Base-by-base conservation (phyloP, 2,797 vertebrate genomes). In the Chiropotes sagulatus region DNA sequence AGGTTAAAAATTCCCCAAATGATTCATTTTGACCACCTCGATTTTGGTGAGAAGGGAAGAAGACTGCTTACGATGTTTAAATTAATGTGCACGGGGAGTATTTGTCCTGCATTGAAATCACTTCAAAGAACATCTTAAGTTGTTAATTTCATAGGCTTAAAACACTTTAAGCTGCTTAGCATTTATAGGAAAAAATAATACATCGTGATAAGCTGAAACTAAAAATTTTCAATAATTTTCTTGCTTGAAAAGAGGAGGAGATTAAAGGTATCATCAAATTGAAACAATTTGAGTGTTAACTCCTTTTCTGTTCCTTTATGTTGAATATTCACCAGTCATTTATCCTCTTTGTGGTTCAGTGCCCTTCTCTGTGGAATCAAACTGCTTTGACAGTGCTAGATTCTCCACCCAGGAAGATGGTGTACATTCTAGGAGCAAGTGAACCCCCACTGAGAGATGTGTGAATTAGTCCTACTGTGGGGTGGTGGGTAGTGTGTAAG, bases 401-500 rank as follows among this genome's bases (percentile, higher is more conserved):
- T 61, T 73, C 44, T 80, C 70, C 26, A 24, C 0, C 7, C 46
- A n/a, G 52, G 20, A 52, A 33, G 41, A 24, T 24, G 11, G 15
- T 1, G 9, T 9, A 12, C 6, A 3, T 44, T 24, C 26, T 26
- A 36, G 78, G 28, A 36, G 46, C 7, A 6, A n/a, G 28, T 1
- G 22, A 28, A 15, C 1, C 1, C 80, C 15, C 2, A 2, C 36
- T 11, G 8, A 61, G 52, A 93, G 14, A 10, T 0, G 2, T 1
- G 10, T 13, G 17, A 33, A 4, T 52, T 11, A 24, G 12, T 11
- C 0, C 10, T 33, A 7, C 54, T 58, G 41, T 0, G 0, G 5
- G 57, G 20, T 4, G 15, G 4, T 5, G 17, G 46, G 54, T 50
- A 36, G 46, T 11, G 30, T 13, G 10, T 6, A 20, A 2, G 0